Evolutionary conservation across 2,888 invertebrate species (phyloP).

Genomic region (Cyrtodaria siliqua): DNA sequence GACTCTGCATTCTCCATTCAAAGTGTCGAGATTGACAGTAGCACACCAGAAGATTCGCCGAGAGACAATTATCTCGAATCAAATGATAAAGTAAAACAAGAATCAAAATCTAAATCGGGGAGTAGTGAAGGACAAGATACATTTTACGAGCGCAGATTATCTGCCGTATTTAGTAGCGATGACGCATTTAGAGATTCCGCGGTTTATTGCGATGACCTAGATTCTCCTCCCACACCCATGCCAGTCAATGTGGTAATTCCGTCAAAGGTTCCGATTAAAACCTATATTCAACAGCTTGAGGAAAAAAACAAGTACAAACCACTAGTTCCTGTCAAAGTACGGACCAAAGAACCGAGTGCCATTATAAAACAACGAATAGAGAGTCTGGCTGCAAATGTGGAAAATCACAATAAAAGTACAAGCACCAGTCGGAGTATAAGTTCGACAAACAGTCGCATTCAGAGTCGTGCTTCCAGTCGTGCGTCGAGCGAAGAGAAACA

Average conservation of each 20-base stretch:
- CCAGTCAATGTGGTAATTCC: not conserved
- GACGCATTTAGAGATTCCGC: conserved; percentile 93
- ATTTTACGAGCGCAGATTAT: conserved; percentile 85
- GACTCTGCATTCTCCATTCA: conserved; percentile 78
- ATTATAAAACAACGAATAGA: conserved; percentile 78
- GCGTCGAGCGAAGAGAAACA: conserved; percentile 74
- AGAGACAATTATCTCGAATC: conserved; percentile 23
- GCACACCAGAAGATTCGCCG: conserved; percentile 60
- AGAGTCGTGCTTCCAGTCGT: conserved; percentile 59
- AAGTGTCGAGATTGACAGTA: conserved; percentile 65
- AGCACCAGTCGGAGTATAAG: conserved; percentile 59
- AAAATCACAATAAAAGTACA: conserved; percentile 43
- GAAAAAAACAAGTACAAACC: conserved; percentile 67
- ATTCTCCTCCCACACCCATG: conserved; percentile 37
- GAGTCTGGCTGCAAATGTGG: conserved; percentile 69
- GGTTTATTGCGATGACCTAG: conserved; percentile 90
- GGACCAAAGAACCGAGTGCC: conserved; percentile 73
- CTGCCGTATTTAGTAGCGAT: conserved; percentile 86
- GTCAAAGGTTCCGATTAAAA: conserved; percentile 71
- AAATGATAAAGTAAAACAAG: conserved; percentile 1
- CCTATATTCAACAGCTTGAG: conserved; percentile 77
- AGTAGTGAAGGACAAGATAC: conserved; percentile 53
- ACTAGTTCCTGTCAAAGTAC: conserved; percentile 66
- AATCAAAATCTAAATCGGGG: not conserved
- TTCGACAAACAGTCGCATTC: conserved; percentile 62